Base-by-base conservation (phyloP, 2,797 vertebrate species). In the Pogoniulus pusillus region DNA sequence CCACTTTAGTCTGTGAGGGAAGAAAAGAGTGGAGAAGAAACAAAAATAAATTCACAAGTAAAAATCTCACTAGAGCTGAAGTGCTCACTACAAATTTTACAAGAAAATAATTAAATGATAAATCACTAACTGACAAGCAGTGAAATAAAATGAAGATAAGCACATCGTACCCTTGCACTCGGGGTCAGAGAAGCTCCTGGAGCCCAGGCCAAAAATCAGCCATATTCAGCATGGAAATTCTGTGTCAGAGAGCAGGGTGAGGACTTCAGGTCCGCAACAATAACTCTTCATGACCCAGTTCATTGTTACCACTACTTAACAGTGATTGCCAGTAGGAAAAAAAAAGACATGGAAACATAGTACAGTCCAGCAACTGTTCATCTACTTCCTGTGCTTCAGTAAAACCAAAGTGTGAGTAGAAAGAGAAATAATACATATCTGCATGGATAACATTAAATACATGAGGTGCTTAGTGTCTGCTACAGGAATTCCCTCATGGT, bases 151-250 rank as follows among this genome's bases (percentile, higher is more conserved):
- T 2, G 4, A 74, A 81, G 45, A 66, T 45, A 76, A 94, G 55
- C 26, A 58, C 2, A 17, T 35, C 1, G 1, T n/a, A 68, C 26
- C n/a, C 16, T 74, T 70, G 58, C 62, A 37, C 83, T 71, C 0
- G 0, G 90, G 55, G 73, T 75, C 82, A 89, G 35, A 86, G 58
- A 73, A 23, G 43, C 30, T 89, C 6, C 63, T 54, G 32, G 22
- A 80, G 17, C 27, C 9, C 35, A 39, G 18, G 63, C 59, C 70
- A 93, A 92, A 89, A 91, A 72, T 90, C n/a, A 73, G 78, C 7
- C 55, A 75, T 30, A 63, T 47, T 94, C 79, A 82, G 65, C 70
- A 93, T n/a, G 76, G 79, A 87, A 91, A 81, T 60, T 85, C 24
- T 70, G 16, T 73, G 64, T 78, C 49, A 89, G 60, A 86, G 91